Evolutionary conservation across 2,888 invertebrate genomes (phyloP), one percentile per base, ranked within the genome.

Genomic region (Microctonus aethiopoides): DNA sequence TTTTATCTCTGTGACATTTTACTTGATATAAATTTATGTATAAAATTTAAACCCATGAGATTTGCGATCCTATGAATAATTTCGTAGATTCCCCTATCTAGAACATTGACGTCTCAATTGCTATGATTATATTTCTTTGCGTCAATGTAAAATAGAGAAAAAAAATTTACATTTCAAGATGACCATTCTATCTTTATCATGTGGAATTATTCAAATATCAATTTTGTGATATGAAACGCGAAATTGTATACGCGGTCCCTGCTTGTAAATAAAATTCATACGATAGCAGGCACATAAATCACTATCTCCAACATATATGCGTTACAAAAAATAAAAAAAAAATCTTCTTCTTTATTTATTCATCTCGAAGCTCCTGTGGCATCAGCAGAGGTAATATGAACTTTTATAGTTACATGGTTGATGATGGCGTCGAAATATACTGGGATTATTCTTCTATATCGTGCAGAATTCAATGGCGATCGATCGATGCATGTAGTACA

Each of bases 41-140:
- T 62, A 29, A 62, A 46, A 62, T 62, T 46, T 39, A 46, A 16
- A 24, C 62, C 39, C 62, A 46, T 22, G 46, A 62, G 62, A 62
- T 62, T 62, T 62, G 62, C 46, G 41, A 62, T 34, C 46, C 46
- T n/a, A 46, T 62, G 46, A 41, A 62, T 62, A 51, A 46, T 62
- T 62, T n/a, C 16, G n/a, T 46, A 4, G 46, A 46, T 16, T 46
- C 46, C 16, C 9, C 9, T 46, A 46, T n/a, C 16, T 46, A 46
- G 16, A 46, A 39, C 22, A 60, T 60, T 34, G n/a, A 59, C 59
- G 34, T 34, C 20, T 60, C 24, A 13, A 16, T 36, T 60, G 34
- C 22, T 22, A 34, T 60, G 20, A 60, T 60, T 9, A 34, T 60
- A 32, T 34, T n/a, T 39, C 9, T 22, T 5, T 60, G 36, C 7